Evolutionary conservation across 2,113 vertebrate species (phyloP).

Genomic region (Macquaria australasica): DNA sequence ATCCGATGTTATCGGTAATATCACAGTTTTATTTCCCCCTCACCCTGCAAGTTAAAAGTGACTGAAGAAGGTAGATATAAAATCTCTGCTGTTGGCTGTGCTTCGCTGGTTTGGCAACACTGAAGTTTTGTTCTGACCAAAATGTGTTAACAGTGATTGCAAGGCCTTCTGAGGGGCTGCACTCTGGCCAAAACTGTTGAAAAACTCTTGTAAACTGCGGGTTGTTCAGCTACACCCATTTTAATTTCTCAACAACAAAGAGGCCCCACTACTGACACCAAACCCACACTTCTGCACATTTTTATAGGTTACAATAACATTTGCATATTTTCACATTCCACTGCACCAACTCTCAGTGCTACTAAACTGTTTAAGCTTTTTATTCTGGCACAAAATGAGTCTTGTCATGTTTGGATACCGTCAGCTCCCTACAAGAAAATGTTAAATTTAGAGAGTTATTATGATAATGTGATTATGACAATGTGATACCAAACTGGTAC

Average conservation of each 20-base stretch:
- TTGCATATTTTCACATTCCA: background rate
- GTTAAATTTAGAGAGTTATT: background rate
- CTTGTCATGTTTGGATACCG: background rate
- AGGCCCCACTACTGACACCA: background rate
- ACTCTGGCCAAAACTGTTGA: background rate
- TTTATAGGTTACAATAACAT: background rate
- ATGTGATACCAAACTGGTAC: background rate
- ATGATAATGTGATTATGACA: background rate
- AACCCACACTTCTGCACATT: background rate
- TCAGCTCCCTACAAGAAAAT: background rate
- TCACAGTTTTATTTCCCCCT: conserved; percentile 31
- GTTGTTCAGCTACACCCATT: conserved; percentile 7
- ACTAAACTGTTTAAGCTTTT: background rate
- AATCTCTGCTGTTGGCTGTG: conserved; percentile 14
- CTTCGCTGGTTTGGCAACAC: conserved; percentile 6
- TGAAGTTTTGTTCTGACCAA: conserved; percentile 21
- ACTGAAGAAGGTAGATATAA: conserved; percentile 25
- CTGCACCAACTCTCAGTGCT: background rate
- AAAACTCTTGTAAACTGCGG: background rate
- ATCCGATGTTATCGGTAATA: conserved; percentile 39
- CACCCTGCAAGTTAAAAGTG: conserved; percentile 1
- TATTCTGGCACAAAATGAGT: background rate
- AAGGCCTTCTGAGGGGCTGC: background rate
- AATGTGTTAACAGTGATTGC: conserved; percentile 19
- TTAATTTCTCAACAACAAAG: conserved; percentile 24